Evolutionary conservation across 2,888 invertebrate species (phyloP), one percentile per base, ranked within the genome.

Genomic region (Erebia aethiops): DNA sequence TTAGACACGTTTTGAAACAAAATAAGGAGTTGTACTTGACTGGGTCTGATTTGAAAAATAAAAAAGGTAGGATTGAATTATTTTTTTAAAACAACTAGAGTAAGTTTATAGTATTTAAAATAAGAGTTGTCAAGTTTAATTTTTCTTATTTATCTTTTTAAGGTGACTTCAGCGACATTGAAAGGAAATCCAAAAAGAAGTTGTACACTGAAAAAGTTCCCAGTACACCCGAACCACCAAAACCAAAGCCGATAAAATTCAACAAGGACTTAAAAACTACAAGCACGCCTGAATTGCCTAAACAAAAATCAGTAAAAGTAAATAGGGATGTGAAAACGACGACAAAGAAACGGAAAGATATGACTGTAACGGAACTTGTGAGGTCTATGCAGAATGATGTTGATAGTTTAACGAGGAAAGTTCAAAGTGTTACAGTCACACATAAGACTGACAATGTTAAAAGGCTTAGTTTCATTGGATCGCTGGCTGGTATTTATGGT

Each of bases 401-500:
- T 41, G 79, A 81, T 57, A 63, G 72, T 2, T 78, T 90, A 67
- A 77, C 78, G 0, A 84, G 83, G 56, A 84, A 81, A 73, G 84
- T 90, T 58, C 79, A 83, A 52, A 82, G 76, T 76, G 84, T 74
- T 5, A 56, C 46, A 2, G 69, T 74, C 13, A 71, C 72, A 26
- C 67, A 70, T 0, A 70, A 65, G 16, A 62, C 16, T 35, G 65
- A 70, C 41, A 60, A 69, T 60, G 46, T 84, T 3, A 86, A 82
- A 71, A 85, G 87, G 62, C 84, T 94, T 10, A 91, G 89, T 77
- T 95, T 95, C 80, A 81, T 95, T 71, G 94, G 91, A 64, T 95
- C 95, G 60, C 85, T 95, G 73, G 94, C 94, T 81, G 93, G 95
- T 95, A 85, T 64, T 35, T 35, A 35, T 35, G 35, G 62, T 51